phyloP scores from a whole-genome alignment of 2,888 invertebrate species.

The Drosophila subsilvestris region DNA sequence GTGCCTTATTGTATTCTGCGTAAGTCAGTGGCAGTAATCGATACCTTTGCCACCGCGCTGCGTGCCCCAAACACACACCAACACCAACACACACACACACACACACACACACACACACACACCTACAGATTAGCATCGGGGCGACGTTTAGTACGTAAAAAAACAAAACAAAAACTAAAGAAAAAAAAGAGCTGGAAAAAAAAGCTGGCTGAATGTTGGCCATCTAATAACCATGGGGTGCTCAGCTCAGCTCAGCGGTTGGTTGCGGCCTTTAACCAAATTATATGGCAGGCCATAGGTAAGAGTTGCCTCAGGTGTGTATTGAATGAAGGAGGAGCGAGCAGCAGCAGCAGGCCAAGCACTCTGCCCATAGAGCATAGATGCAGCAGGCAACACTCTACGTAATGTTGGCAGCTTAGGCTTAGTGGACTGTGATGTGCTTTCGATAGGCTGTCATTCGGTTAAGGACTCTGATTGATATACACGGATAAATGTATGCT shows the following conservation, averaged over 20 bases:
- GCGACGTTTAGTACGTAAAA: constrained; percentile 68
- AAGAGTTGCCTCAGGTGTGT: constrained; percentile 30
- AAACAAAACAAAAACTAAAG: constrained; percentile 27
- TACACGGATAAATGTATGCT: neutral
- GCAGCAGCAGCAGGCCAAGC: neutral
- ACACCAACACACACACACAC: constrained; percentile 13
- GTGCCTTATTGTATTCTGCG: constrained; percentile 65
- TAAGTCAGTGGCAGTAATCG: constrained; percentile 78
- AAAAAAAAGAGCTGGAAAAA: constrained; percentile 22
- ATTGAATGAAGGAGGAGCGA: constrained; percentile 9
- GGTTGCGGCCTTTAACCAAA: constrained; percentile 69
- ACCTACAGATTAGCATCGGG: constrained; percentile 69
- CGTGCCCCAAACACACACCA: constrained; percentile 9
- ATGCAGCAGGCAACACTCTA: neutral
- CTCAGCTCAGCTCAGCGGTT: constrained; percentile 51
- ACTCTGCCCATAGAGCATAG: neutral
- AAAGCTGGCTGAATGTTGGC: constrained; percentile 54
- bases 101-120: constrained; percentile 19
- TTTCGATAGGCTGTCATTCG: neutral
- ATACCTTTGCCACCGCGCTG: constrained; percentile 62
- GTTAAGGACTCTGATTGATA: neutral
- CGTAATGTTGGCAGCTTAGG: neutral
- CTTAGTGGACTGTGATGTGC: neutral
- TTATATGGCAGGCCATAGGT: constrained; percentile 63
- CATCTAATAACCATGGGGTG: constrained; percentile 78